Conservation (phyloP, 2,888 invertebrate species). For the Scrobipalpa costella region DNA sequence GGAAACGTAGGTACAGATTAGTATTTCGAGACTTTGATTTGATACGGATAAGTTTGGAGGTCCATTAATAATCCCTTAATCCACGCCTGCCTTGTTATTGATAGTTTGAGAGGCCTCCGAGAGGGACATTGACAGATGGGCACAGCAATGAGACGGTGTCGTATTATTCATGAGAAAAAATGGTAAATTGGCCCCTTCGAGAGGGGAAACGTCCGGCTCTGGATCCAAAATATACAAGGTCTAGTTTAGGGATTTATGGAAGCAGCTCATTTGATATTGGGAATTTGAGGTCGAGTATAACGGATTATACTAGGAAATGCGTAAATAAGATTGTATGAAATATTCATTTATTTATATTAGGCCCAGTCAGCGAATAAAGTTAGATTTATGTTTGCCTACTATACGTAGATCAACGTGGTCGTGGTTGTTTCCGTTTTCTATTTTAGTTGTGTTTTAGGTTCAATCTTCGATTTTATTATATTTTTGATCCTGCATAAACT, state of each 20-base stretch:
- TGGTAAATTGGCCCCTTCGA: constrained; percentile 6
- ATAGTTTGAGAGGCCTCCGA: constrained; percentile 23
- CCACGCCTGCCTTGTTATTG: constrained; percentile 15
- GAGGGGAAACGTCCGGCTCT: not conserved
- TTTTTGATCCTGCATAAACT: too few relatives aligned
- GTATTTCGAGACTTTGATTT: too few relatives aligned
- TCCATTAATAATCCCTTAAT: constrained; percentile 8
- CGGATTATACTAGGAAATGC: not conserved
- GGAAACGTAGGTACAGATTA: too few relatives aligned
- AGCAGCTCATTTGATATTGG: not conserved
- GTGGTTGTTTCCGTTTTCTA: too few relatives aligned
- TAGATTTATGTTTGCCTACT: not conserved
- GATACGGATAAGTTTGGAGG: too few relatives aligned
- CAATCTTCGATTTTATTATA: too few relatives aligned
- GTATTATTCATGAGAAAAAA: constrained; percentile 27
- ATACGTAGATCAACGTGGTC: too few relatives aligned
- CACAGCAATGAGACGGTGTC: constrained; percentile 23
- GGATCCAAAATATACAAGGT: not conserved
- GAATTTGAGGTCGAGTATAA: not conserved
- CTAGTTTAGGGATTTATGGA: not conserved
- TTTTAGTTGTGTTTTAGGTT: too few relatives aligned
- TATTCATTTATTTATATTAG: not conserved
- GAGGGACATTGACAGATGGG: constrained; percentile 29
- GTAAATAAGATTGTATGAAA: not conserved
- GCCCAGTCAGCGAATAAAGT: not conserved